Conservation (phyloP, 1,140 invertebrate species). For the Aphidius ervi region DNA sequence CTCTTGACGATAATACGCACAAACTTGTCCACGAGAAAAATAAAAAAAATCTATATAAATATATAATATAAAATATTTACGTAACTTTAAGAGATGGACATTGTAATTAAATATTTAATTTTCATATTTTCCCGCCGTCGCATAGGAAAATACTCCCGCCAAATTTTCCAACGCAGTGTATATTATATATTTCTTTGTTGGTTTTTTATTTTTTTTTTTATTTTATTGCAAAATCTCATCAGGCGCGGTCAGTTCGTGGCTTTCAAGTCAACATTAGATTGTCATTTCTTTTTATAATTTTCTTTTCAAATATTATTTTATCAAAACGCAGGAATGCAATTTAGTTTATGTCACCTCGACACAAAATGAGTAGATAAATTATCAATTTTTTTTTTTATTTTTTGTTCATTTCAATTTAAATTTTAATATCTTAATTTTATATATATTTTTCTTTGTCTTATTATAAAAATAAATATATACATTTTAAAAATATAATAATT, state of each 20-base stretch:
- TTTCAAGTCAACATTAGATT: background rate
- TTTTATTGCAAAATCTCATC: constrained; percentile 22
- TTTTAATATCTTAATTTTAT: constrained; percentile 6
- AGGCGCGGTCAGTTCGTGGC: constrained; percentile 24
- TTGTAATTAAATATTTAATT: background rate
- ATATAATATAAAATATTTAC: background rate
- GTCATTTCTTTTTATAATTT: too few species aligned
- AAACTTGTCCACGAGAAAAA: constrained; percentile 27
- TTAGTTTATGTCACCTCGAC: constrained; percentile 5
- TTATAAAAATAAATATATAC: background rate
- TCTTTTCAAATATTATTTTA: too few species aligned
- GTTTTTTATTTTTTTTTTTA: constrained; percentile 2
- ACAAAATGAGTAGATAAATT: constrained; percentile 8
- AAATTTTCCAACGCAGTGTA: constrained; percentile 6
- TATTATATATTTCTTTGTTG: constrained; percentile 6
- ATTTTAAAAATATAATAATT: background rate
- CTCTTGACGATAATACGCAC: constrained; percentile 28
- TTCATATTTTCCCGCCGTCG: background rate
- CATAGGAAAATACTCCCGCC: constrained; percentile 9
- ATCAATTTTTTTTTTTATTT: too few species aligned
- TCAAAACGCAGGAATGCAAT: constrained; percentile 9
- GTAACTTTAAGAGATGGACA: too few species aligned
- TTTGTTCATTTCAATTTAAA: background rate
- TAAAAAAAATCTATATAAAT: background rate
- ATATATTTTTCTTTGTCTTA: background rate